Percentiles rank a stretch among this genome's conserved stretches.
Evolutionary conservation across 2,888 invertebrate species (phyloP).

Genomic region (Lasioglossum vierecki): DNA sequence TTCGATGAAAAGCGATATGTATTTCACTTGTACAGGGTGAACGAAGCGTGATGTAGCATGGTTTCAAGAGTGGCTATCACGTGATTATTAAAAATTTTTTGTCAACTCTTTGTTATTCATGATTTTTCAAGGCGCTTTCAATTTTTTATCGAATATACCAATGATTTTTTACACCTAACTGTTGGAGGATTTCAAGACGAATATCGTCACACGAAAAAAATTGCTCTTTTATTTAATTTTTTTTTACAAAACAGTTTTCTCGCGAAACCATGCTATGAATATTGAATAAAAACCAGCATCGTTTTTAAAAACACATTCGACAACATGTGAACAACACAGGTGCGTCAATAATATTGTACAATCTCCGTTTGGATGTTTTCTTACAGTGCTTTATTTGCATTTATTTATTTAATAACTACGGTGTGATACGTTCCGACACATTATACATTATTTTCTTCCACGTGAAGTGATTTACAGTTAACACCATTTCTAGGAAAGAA

Average conservation of each 20-base stretch:
- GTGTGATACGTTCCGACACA: conserved; percentile 54
- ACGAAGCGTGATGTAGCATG: too few species aligned
- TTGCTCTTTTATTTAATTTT: too few species aligned
- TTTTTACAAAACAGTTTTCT: too few species aligned
- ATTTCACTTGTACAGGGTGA: background rate
- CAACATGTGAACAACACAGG: background rate
- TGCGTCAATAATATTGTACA: background rate
- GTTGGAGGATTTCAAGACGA: too few species aligned
- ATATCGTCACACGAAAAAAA: too few species aligned
- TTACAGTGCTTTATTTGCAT: conserved; percentile 62
- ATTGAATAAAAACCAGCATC: background rate
- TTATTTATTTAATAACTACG: conserved; percentile 56
- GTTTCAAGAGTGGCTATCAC: too few species aligned
- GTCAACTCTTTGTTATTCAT: too few species aligned
- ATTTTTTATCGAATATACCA: too few species aligned
- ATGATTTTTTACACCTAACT: too few species aligned
- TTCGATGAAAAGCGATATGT: background rate
- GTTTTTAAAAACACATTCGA: background rate
- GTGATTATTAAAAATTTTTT: too few species aligned
- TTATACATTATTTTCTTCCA: conserved; percentile 47
- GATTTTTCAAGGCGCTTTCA: too few species aligned
- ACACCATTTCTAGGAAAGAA: conserved; percentile 53
- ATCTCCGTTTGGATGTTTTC: conserved; percentile 29
- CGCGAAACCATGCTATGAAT: too few species aligned
- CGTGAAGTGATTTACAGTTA: conserved; percentile 56